These are phyloP conservation scores for Zaprionus nigranus DNA, from an alignment of 1,140 invertebrate species.

Conservation along the genomic window DNA sequence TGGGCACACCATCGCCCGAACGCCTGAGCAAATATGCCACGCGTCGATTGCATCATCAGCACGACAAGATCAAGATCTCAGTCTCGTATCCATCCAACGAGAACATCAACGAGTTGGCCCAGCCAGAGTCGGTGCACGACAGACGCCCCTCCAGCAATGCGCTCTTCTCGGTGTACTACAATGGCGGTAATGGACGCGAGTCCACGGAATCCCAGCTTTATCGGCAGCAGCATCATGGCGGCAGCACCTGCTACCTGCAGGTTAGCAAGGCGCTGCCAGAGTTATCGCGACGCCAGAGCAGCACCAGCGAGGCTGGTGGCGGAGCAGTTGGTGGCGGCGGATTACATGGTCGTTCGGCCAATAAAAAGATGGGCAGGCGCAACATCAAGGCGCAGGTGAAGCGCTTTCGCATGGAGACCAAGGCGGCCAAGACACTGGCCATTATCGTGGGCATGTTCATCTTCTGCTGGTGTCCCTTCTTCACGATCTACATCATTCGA, in stretches of 20 bases:
- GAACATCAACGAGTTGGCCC: constrained; percentile 86
- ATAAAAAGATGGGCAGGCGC: constrained; percentile 88
- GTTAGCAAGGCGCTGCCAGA: constrained; percentile 85
- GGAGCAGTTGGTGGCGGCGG: constrained; percentile 58
- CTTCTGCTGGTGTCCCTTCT: constrained; percentile 95
- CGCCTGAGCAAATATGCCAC: constrained; percentile 77
- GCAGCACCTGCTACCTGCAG: constrained; percentile 86
- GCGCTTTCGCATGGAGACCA: constrained; percentile 90
- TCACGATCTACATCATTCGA: constrained; percentile 93
- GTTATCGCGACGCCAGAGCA: constrained; percentile 81
- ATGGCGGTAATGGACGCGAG: constrained; percentile 67
- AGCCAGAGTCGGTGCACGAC: constrained; percentile 43
- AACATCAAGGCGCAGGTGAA: constrained; percentile 86
- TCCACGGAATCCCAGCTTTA: constrained; percentile 71
- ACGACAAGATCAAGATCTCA: constrained; percentile 92
- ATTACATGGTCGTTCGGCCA: constrained; percentile 61
- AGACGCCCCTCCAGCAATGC: constrained; percentile 65
- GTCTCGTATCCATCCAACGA: constrained; percentile 93
- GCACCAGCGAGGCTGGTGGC: constrained; percentile 84
- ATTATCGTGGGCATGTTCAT: constrained; percentile 97
- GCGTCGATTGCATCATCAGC: constrained; percentile 85
- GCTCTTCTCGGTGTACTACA: constrained; percentile 76
- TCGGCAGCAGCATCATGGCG: constrained; percentile 83
- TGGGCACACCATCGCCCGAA: constrained; percentile 80
- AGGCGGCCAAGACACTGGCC: constrained; percentile 95